These are phyloP conservation scores for Microctenopoma steveboyesi DNA, from an alignment of 2,797 vertebrate genomes.

Conservation along the genomic window DNA sequence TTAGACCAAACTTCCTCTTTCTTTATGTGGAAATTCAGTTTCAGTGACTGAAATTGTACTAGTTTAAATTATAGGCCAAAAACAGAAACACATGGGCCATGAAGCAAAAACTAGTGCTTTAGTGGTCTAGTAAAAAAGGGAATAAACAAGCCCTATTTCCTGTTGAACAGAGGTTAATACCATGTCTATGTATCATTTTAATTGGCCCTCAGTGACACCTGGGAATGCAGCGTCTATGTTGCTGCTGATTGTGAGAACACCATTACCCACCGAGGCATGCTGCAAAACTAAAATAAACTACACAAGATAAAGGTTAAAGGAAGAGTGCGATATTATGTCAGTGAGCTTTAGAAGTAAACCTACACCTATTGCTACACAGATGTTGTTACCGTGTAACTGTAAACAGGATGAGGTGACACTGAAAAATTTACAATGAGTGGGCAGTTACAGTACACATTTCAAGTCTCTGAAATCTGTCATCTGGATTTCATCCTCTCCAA, in stretches of 20 bases:
- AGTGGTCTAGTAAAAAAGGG: neutral
- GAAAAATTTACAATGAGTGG: neutral
- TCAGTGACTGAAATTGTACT: slow-evolving; percentile 9
- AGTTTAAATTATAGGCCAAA: slow-evolving; percentile 7
- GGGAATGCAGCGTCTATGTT: slow-evolving; percentile 27
- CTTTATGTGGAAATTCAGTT: slow-evolving; percentile 13
- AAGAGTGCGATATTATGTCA: neutral
- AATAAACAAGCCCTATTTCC: slow-evolving; percentile 17
- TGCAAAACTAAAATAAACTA: slow-evolving; percentile 28
- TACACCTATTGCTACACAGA: neutral
- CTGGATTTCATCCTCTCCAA: slow-evolving; percentile 17
- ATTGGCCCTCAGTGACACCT: slow-evolving; percentile 32
- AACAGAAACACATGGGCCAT: slow-evolving; percentile 17
- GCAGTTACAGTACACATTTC: neutral
- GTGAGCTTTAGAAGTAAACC: no score
- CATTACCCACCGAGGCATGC: slow-evolving; percentile 19
- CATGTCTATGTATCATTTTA: slow-evolving; percentile 36
- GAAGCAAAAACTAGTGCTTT: slow-evolving; percentile 2
- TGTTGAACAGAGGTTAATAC: slow-evolving; percentile 32
- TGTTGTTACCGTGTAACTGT: no score
- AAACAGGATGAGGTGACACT: no score
- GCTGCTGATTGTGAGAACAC: slow-evolving; percentile 36
- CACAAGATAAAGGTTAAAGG: neutral
- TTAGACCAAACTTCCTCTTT: neutral
- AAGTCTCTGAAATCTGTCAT: slow-evolving; percentile 10